phyloP scores from a whole-genome alignment of 2,113 vertebrate genomes.

The Anser brachyrhynchus region DNA sequence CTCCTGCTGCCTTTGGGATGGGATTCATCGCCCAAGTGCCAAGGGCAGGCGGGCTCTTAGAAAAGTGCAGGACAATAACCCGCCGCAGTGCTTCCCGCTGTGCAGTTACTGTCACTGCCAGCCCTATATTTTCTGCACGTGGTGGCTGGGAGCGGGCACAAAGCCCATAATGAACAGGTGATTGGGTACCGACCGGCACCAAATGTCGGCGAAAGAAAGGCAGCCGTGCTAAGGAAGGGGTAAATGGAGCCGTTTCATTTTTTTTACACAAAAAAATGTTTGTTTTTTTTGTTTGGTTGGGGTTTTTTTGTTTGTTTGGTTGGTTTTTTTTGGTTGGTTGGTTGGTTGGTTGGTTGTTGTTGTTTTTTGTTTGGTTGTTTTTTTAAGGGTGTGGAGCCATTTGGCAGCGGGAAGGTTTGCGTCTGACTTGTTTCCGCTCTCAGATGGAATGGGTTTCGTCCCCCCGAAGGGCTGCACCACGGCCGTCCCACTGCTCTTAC shows the following conservation, averaged over 20 bases:
- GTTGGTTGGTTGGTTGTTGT: too few species aligned
- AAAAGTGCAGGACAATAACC: background rate
- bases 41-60: background rate
- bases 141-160: background rate
- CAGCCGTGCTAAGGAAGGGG: too few species aligned
- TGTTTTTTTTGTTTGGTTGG: too few species aligned
- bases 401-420: fast-evolving
- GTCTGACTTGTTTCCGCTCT: fast-evolving
- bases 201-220: background rate
- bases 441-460: background rate
- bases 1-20: background rate
- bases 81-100: fast-evolving
- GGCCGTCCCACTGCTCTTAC: fast-evolving
- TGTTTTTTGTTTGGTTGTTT: too few species aligned
- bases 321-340: too few species aligned
- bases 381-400: background rate
- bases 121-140: background rate
- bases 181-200: background rate
- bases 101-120: background rate
- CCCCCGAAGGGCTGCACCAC: fast-evolving
- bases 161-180: background rate
- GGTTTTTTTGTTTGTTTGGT: too few species aligned
- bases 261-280: too few species aligned
- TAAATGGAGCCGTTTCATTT: too few species aligned
- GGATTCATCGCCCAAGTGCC: background rate